Evolutionary conservation across 2,888 invertebrate genomes (phyloP).

Genomic region (Callosobruchus maculatus): DNA sequence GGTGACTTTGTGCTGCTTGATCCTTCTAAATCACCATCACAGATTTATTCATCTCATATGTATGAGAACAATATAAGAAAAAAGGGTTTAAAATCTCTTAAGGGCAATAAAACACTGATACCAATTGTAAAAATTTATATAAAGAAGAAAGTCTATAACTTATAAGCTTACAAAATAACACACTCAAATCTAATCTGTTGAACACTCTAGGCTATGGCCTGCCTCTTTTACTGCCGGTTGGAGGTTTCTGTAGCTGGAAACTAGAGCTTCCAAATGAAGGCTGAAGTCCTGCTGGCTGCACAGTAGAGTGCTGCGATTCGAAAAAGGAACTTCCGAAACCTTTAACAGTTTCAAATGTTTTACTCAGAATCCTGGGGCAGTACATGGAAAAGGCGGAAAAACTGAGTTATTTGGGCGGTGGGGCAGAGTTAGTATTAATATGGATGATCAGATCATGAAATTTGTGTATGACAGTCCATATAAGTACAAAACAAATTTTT

Average conservation of each 20-base stretch:
- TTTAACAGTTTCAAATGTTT: no score
- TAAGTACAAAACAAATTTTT: no score
- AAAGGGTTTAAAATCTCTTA: no score
- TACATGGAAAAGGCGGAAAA: background rate
- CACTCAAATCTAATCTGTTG: background rate
- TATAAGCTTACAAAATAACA: background rate
- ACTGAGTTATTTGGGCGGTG: background rate
- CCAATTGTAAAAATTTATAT: background rate
- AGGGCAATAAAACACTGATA: background rate
- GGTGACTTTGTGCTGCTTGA: background rate
- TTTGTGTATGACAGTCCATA: no score
- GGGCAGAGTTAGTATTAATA: background rate
- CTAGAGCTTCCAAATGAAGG: background rate
- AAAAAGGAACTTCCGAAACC: no score
- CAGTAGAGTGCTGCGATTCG: background rate
- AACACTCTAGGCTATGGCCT: constrained; percentile 49
- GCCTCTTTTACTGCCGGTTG: constrained; percentile 62
- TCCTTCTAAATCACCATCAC: no score
- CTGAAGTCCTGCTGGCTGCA: background rate
- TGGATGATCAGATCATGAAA: background rate
- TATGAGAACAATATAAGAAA: no score
- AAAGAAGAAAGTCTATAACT: background rate
- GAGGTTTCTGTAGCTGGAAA: constrained; percentile 71
- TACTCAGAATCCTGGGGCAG: background rate
- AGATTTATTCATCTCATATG: no score